Base-by-base conservation (phyloP, 2,113 vertebrate genomes). In the Pseudonaja textilis region DNA sequence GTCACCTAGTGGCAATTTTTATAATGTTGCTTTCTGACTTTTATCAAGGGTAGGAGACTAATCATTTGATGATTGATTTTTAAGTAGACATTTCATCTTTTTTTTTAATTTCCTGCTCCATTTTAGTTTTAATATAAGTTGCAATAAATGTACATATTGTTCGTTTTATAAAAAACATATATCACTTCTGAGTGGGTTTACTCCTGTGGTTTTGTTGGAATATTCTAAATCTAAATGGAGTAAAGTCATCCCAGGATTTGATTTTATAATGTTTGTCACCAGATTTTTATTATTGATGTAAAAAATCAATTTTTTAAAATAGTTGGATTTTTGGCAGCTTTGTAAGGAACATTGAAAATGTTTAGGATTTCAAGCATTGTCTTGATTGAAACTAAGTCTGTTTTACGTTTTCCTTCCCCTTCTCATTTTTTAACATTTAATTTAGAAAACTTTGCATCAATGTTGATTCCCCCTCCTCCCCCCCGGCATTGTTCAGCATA, bases 91-190 rank as follows among this genome's bases (percentile, higher is more conserved):
- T 97, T 98, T 98, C 98, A 97, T 97, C 96, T 97, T 87, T 91
- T 95, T 86, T 93, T 95, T 96, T 96, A 96, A 96, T 97, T 97
- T 95, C 92, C 96, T 47, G 96, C 96, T 97, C 93, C 97, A 95
- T 96, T 97, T 97, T 98, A 97, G 97, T 97, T 50, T 98, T 98
- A 98, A 98, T 98, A 98, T 98, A 98, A 98, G 98, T 98, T 98
- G 96, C 97, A 98, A 97, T 98, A 98, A 97, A 95, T 98, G 98
- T 98, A 98, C 98, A 98, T 98, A 98, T 96, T 97, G 96, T 97
- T 97, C 97, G 97, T 98, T 98, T 98, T 97, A 97, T 98, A 97
- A 97, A 97, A 69, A 97, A 94, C 96, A 96, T 98, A 96, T 97
- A 97, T 98, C 97, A 98, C 96, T 97, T 97, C 97, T 96, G 97